phyloP scores from a whole-genome alignment of 2,797 vertebrate species.

The Carduelis carduelis region DNA sequence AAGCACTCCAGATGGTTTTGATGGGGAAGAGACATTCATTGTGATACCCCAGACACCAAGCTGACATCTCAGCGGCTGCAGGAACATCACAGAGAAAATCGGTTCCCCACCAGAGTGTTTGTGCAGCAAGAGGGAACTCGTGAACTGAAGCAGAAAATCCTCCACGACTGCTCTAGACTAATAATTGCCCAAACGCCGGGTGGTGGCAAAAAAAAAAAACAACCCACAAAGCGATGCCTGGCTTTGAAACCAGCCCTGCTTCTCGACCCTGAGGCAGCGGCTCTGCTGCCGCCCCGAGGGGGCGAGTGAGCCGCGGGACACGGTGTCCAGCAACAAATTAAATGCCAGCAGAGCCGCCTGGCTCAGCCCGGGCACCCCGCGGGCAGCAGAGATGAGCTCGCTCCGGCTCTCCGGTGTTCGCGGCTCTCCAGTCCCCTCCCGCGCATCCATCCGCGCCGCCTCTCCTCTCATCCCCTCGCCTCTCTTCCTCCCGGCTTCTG shows the following conservation, averaged over 20 bases:
- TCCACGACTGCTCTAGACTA: conserved; percentile 40
- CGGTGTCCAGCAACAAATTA: not conserved
- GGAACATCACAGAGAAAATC: conserved; percentile 55
- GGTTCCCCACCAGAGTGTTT: conserved; percentile 47
- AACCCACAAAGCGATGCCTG: not conserved
- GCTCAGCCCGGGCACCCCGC: not conserved
- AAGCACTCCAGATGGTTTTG: conserved; percentile 52
- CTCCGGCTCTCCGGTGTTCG: not conserved
- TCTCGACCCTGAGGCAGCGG: not conserved
- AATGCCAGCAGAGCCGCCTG: not conserved
- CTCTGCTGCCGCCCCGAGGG: not conserved
- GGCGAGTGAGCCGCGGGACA: not conserved
- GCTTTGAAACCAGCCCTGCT: not conserved
- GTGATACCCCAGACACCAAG: not conserved
- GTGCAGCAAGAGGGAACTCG: conserved; percentile 40
- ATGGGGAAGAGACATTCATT: conserved; percentile 15
- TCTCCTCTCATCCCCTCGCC: not conserved
- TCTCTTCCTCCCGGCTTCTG: not conserved
- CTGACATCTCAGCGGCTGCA: conserved; percentile 6
- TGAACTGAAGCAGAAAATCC: conserved; percentile 54
- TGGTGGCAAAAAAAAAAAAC: not conserved
- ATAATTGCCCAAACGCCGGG: conserved; percentile 34
- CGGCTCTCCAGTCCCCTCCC: not conserved
- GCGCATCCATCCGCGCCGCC: not conserved
- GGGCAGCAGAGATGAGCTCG: not conserved